Evolutionary conservation across 2,797 vertebrate genomes (phyloP).

Genomic region (Gymnopithys bicolor): DNA sequence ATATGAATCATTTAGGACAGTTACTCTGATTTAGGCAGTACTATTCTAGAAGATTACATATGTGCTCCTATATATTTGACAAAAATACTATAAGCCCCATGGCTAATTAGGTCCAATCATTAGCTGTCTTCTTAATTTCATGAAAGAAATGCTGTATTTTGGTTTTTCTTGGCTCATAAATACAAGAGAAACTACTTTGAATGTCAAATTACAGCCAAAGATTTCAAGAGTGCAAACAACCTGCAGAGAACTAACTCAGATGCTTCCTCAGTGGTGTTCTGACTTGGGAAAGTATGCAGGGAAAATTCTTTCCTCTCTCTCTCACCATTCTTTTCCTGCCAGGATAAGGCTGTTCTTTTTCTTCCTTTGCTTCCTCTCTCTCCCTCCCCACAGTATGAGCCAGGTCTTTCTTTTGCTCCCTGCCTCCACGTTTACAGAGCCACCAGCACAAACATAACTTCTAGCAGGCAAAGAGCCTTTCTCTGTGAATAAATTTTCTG

Average conservation of each 20-base stretch:
- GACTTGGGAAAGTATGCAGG: neutral
- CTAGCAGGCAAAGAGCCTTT: neutral
- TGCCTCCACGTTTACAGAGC: neutral
- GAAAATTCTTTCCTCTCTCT: neutral
- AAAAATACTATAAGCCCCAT: neutral
- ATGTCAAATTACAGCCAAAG: neutral
- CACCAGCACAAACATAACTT: neutral
- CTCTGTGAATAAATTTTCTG: neutral
- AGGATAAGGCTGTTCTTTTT: neutral
- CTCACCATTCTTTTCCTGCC: neutral
- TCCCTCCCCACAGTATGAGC: neutral
- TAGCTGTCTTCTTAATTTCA: neutral
- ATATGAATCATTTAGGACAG: neutral
- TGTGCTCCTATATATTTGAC: neutral
- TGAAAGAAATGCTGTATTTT: neutral
- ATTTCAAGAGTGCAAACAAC: neutral
- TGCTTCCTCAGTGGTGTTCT: neutral
- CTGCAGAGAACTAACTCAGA: neutral
- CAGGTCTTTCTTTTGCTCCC: neutral
- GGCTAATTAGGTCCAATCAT: neutral
- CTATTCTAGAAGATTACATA: neutral
- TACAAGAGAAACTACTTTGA: neutral
- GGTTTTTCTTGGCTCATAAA: neutral
- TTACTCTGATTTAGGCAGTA: neutral
- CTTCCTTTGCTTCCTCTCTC: neutral